Conservation (phyloP, 2,797 vertebrate species). For the Periparus ater region DNA sequence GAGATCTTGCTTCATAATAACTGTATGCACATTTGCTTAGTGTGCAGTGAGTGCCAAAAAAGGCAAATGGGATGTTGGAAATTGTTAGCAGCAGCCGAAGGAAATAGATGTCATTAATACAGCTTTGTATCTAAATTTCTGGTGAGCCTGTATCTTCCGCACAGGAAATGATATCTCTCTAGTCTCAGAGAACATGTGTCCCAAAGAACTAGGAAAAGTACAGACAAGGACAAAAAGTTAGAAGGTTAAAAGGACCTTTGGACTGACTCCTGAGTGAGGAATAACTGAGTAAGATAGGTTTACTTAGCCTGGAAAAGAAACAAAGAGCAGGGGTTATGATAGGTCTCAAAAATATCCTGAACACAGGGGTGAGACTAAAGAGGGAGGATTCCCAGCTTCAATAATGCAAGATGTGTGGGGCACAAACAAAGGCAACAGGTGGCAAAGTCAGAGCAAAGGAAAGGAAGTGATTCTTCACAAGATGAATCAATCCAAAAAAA, state of each 20-base stretch:
- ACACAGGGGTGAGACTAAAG: neutral
- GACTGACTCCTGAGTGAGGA: neutral
- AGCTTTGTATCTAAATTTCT: neutral
- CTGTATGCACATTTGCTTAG: neutral
- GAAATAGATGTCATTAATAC: neutral
- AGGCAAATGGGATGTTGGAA: neutral
- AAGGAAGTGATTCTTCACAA: neutral
- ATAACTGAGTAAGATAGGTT: neutral
- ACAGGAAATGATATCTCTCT: neutral
- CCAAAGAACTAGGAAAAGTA: neutral
- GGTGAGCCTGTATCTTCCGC: neutral
- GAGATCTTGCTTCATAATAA: neutral
- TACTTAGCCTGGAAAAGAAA: neutral
- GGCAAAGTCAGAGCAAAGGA: neutral
- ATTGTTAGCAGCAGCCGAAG: neutral
- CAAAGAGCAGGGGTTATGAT: neutral
- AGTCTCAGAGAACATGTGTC: neutral
- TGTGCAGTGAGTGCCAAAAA: neutral
- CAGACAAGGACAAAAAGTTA: neutral
- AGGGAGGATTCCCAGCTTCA: neutral
- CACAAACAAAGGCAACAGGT: neutral
- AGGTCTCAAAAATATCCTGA: neutral
- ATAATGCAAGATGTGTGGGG: rapidly evolving
- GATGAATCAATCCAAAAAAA: neutral
- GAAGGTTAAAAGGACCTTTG: neutral